Evolutionary conservation across 2,113 vertebrate genomes (phyloP), one percentile per base, ranked within the genome.

Genomic region (Maylandia zebra): DNA sequence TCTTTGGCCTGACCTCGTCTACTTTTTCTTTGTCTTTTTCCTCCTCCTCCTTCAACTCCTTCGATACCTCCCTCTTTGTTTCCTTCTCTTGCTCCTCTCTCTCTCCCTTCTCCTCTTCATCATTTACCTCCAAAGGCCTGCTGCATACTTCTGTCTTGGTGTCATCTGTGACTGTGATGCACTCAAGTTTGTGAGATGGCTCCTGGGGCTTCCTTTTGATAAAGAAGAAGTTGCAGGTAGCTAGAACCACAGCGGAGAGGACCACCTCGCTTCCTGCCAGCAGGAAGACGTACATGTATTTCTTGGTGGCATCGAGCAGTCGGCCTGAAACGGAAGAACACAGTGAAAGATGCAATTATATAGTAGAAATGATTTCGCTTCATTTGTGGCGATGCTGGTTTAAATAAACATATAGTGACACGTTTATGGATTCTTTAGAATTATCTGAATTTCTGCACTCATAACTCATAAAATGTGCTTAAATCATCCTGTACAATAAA

Each of bases 271-370:
- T 88, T 43, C 98, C 98, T 38, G 98, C 98, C 96, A 97, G 94
- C 91, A 98, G 92, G 93, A 99, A 99, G 87, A 99, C 97, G 2
- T 94, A 98, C 97, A 97, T 97, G 96, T 99, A 99, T 38, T 92
- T 91, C 48, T 95, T 92, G 0, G 98, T 99, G 11, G 95, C 93
- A 8, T 99, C 98, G 79, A 98, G 93, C 82, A 99, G 96, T 41
- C 96, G 96, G 8, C 98, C 98, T 99, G 94, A 43, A 38, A 85
- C n/a, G 82, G 7, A 27, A 74, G 3, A n/a, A 19, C 11, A 82
- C 48, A 36, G 4, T 22, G 19, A 22, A 80, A 53, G 16, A 53
- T 52, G 27, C 30, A 34, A 19, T 50, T 0, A 3, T 74, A 12
- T 11, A 48, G 16, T 48, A 50, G 24, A 76, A 76, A 76, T 30